A percentile compares a stretch with the other conserved stretches of the same genome.
These are phyloP conservation scores for Octodon degus DNA, from an alignment of 2,113 vertebrate species.

Conservation along the genomic window DNA sequence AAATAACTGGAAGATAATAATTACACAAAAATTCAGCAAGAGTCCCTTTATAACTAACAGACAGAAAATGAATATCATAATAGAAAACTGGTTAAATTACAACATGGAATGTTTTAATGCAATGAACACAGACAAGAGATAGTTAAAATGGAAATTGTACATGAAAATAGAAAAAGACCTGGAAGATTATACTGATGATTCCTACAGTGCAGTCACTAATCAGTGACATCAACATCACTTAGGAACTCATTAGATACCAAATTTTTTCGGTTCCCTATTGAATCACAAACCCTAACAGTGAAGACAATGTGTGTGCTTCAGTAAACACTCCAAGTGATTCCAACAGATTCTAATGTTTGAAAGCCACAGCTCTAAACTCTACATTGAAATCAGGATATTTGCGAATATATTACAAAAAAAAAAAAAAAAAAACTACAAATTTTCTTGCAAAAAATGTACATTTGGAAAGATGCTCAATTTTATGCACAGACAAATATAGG, in stretches of 20 bases:
- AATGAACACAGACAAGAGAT: constrained; percentile 14
- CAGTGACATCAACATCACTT: not conserved
- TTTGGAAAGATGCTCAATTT: constrained; percentile 45
- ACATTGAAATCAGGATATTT: constrained; percentile 32
- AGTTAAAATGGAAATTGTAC: not conserved
- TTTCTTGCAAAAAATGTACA: constrained; percentile 23
- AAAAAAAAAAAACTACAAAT: not conserved
- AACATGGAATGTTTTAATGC: not conserved
- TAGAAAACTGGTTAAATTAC: constrained; percentile 15
- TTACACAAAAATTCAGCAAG: constrained; percentile 19
- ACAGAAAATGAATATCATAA: constrained; percentile 34
- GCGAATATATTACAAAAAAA: not conserved
- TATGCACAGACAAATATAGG: not conserved
- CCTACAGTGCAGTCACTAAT: not conserved
- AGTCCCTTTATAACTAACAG: constrained; percentile 4
- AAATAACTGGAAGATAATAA: constrained; percentile 53
- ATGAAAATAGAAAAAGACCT: constrained; percentile 1
- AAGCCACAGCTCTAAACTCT: not conserved
- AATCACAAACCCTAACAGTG: not conserved
- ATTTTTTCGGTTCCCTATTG: not conserved
- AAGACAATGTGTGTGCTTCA: not conserved
- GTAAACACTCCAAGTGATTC: not conserved
- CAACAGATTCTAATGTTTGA: not conserved
- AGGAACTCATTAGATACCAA: constrained; percentile 10
- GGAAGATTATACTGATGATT: constrained; percentile 4